These are phyloP conservation scores for chimpanzee (Pan troglodytes) DNA, from an alignment of 2,113 vertebrate genomes.

Conservation along the genomic window NHGRI_mPanTro3-v2.1_pri NC_072403.2:42640001-42640500, in stretches of 20 bases:
- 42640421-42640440: background rate
- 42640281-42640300: background rate
- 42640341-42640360: background rate
- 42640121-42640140: background rate
- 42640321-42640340: background rate
- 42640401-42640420: background rate
- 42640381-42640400: background rate
- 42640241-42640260: background rate
- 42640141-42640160: background rate
- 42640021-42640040: slow-evolving; percentile 67
- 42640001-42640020: slow-evolving; percentile 57
- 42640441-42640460: background rate
- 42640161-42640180: background rate
- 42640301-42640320: background rate
- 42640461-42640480: background rate
- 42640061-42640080: background rate
- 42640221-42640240: accelerated
- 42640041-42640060: background rate
- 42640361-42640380: background rate
- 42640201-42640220: background rate
- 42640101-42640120: background rate
- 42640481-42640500: background rate
- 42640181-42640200: background rate
- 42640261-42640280: slow-evolving; percentile 65
- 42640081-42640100: background rate